These are phyloP conservation scores for Meloe dianella DNA, from an alignment of 2,888 invertebrate species.

Conservation along the genomic window DNA sequence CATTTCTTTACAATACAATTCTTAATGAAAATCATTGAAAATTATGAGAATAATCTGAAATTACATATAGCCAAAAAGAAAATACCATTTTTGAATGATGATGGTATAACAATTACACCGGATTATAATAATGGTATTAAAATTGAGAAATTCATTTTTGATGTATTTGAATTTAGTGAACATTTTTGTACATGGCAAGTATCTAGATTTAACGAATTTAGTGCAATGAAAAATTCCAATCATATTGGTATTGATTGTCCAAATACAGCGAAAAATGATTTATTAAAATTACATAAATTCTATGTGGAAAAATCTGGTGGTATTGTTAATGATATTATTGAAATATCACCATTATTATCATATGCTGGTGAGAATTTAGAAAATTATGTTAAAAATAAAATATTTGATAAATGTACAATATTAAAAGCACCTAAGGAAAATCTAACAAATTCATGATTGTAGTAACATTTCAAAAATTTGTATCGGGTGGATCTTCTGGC, in stretches of 20 bases:
- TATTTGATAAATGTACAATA: constrained; percentile 38
- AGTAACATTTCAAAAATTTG: no score
- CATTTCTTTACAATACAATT: constrained; percentile 94
- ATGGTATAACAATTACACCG: constrained; percentile 76
- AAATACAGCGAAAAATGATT: constrained; percentile 79
- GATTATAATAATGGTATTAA: constrained; percentile 92
- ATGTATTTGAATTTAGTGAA: constrained; percentile 92
- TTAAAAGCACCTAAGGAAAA: constrained; percentile 41
- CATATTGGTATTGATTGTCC: constrained; percentile 88
- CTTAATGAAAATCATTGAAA: constrained; percentile 72
- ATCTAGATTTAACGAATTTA: constrained; percentile 90
- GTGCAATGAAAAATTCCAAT: constrained; percentile 94
- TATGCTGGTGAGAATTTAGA: constrained; percentile 89
- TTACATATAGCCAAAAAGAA: constrained; percentile 97
- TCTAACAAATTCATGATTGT: background rate
- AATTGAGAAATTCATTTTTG: constrained; percentile 99
- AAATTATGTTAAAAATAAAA: constrained; percentile 34
- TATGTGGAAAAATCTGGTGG: constrained; percentile 86
- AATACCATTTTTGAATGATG: constrained; percentile 72
- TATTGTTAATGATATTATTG: constrained; percentile 74
- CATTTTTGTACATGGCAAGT: constrained; percentile 95
- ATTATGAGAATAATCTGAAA: constrained; percentile 76
- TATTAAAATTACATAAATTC: constrained; percentile 77
- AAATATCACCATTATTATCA: constrained; percentile 89
- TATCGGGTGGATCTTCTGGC: no score